Evolutionary conservation across 1,140 invertebrate species (phyloP).

Genomic region (Asbolus verrucosus): DNA sequence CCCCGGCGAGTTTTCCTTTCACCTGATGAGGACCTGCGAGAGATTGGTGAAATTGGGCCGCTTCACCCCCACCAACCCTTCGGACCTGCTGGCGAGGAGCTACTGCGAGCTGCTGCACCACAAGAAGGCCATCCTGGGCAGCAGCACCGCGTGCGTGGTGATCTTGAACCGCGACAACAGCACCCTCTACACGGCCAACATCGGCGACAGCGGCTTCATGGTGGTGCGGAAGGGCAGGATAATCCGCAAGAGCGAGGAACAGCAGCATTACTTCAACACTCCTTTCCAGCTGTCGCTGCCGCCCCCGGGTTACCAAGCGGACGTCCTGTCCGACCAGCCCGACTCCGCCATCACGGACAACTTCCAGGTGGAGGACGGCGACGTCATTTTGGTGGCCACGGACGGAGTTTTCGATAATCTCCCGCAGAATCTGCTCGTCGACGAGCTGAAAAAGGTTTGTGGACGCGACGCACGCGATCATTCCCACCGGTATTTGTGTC

Average conservation of each 20-base stretch:
- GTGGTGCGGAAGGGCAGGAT: constrained; percentile 88
- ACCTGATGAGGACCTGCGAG: constrained; percentile 94
- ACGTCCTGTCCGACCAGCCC: constrained; percentile 91
- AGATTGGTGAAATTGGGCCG: constrained; percentile 88
- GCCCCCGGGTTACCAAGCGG: constrained; percentile 86
- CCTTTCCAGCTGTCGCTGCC: constrained; percentile 96
- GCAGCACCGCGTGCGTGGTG: constrained; percentile 97
- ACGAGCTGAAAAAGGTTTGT: constrained; percentile 77
- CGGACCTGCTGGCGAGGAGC: constrained; percentile 86
- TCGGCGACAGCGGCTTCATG: constrained; percentile 98
- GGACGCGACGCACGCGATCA: neutral
- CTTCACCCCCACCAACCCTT: constrained; percentile 88
- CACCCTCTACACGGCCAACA: constrained; percentile 94
- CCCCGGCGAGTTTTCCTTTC: constrained; percentile 93
- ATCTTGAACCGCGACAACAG: constrained; percentile 90
- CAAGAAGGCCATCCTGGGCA: constrained; percentile 93
- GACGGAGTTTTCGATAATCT: constrained; percentile 99
- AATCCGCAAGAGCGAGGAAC: constrained; percentile 93
- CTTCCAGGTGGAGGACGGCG: constrained; percentile 93
- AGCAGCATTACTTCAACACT: constrained; percentile 99
- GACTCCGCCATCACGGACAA: constrained; percentile 91
- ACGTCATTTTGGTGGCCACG: constrained; percentile 95
- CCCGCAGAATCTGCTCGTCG: constrained; percentile 87
- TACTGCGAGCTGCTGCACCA: constrained; percentile 93
- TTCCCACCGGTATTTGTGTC: neutral